These are phyloP conservation scores for Ibidorhyncha struthersii DNA, from an alignment of 2,113 vertebrate genomes.

Conservation along the genomic window DNA sequence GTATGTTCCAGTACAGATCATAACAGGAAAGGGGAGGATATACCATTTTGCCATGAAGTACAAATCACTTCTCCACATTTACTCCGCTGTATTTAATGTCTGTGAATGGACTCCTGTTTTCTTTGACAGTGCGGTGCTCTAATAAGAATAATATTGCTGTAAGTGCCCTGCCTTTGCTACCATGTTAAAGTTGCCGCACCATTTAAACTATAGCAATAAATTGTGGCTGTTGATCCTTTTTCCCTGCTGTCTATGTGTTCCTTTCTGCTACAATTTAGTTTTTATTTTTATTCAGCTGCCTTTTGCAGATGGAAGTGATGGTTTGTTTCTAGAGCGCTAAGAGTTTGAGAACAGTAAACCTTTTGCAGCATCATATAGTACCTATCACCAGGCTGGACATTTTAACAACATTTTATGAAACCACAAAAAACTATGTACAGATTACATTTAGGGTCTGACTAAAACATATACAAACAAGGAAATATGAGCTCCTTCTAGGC, in stretches of 20 bases:
- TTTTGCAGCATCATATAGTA: slow-evolving; percentile 39
- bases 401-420: slow-evolving; percentile 52
- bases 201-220: slow-evolving; percentile 48
- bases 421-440: slow-evolving; percentile 1
- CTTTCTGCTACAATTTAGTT: slow-evolving; percentile 22
- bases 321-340: slow-evolving; percentile 14
- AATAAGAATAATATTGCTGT: slow-evolving; percentile 45
- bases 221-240: slow-evolving; percentile 22
- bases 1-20: slow-evolving; percentile 12
- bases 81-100: slow-evolving; percentile 5
- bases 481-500: slow-evolving; percentile 30
- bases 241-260: background rate
- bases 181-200: slow-evolving; percentile 7
- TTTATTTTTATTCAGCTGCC: slow-evolving; percentile 47
- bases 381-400: background rate
- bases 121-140: slow-evolving; percentile 30
- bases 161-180: slow-evolving; percentile 6
- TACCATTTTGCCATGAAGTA: slow-evolving; percentile 45
- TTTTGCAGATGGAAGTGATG: slow-evolving; percentile 42
- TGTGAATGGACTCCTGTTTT: slow-evolving; percentile 51
- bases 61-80: slow-evolving; percentile 42
- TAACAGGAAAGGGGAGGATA: slow-evolving; percentile 49
- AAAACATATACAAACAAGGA: slow-evolving; percentile 27
- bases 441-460: slow-evolving; percentile 28
- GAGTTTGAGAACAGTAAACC: slow-evolving; percentile 36